phyloP scores from a whole-genome alignment of 2,113 vertebrate genomes.

The Elachura formosa region DNA sequence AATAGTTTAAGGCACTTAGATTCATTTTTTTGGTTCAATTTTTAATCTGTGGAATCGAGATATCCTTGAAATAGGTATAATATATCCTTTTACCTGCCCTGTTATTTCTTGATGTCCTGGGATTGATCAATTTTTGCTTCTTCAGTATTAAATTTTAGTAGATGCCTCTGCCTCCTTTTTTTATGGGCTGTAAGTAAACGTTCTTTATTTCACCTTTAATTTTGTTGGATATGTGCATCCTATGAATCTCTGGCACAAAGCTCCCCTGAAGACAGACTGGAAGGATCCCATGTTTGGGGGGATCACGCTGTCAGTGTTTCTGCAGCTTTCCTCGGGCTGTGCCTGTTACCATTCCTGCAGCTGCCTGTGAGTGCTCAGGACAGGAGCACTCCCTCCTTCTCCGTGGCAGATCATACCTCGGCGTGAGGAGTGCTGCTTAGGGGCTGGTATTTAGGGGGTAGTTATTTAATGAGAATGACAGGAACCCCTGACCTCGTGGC shows the following conservation, averaged over 20 bases:
- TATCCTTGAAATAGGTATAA: neutral
- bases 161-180: neutral
- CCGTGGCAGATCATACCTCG: neutral
- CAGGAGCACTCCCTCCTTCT: neutral
- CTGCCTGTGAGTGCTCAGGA: neutral
- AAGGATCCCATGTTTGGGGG: neutral
- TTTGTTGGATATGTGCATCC: neutral
- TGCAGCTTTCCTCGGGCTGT: neutral
- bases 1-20: neutral
- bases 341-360: neutral
- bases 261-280: neutral
- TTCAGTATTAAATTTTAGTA: neutral
- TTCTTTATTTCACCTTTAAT: neutral
- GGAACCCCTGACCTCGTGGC: neutral
- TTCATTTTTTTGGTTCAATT: neutral
- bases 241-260: neutral
- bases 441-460: neutral
- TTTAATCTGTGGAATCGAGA: neutral
- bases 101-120: neutral
- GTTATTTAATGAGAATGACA: neutral
- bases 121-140: neutral
- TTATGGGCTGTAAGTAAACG: neutral
- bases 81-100: neutral
- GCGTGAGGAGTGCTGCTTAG: rapidly evolving
- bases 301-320: neutral